These are phyloP conservation scores for Osmoderma eremita DNA, from an alignment of 2,888 invertebrate genomes.

Conservation along the genomic window DNA sequence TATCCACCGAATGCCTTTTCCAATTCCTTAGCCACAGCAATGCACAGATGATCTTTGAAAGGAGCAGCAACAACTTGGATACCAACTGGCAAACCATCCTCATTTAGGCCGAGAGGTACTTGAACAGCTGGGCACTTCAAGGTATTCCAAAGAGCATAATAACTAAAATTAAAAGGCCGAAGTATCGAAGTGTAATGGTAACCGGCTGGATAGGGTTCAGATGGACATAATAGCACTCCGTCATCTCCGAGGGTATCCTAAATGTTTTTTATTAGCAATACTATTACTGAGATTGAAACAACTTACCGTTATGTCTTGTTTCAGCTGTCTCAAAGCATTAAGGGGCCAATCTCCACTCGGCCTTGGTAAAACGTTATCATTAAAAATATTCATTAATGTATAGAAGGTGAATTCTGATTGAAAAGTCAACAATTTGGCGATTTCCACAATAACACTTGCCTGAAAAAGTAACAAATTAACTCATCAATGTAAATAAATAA, in stretches of 20 bases:
- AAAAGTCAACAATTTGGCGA: slow-evolving; percentile 71
- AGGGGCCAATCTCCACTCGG: slow-evolving; percentile 75
- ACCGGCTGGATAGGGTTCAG: slow-evolving; percentile 81
- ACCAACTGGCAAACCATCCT: slow-evolving; percentile 79
- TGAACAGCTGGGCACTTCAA: slow-evolving; percentile 85
- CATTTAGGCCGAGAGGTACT: slow-evolving; percentile 81
- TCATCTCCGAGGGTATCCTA: slow-evolving; percentile 77
- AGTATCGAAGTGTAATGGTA: slow-evolving; percentile 83
- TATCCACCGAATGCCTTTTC: slow-evolving; percentile 78
- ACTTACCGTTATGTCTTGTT: slow-evolving; percentile 70
- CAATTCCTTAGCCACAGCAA: slow-evolving; percentile 78
- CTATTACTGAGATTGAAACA: slow-evolving; percentile 1
- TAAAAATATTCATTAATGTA: slow-evolving; percentile 74
- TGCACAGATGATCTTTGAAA: slow-evolving; percentile 75
- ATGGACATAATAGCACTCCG: slow-evolving; percentile 86
- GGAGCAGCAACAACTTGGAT: slow-evolving; percentile 81
- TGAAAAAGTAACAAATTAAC: slow-evolving; percentile 36
- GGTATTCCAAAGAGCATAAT: slow-evolving; percentile 87
- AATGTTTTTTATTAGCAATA: too few species aligned
- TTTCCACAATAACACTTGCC: slow-evolving; percentile 67
- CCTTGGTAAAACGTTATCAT: slow-evolving; percentile 72
- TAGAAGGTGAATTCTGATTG: slow-evolving; percentile 74
- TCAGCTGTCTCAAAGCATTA: slow-evolving; percentile 68
- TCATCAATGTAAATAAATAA: slow-evolving; percentile 49
- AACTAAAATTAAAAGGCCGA: slow-evolving; percentile 84